Conservation (phyloP, 2,113 vertebrate species). For the Periophthalmus modestus region DNA sequence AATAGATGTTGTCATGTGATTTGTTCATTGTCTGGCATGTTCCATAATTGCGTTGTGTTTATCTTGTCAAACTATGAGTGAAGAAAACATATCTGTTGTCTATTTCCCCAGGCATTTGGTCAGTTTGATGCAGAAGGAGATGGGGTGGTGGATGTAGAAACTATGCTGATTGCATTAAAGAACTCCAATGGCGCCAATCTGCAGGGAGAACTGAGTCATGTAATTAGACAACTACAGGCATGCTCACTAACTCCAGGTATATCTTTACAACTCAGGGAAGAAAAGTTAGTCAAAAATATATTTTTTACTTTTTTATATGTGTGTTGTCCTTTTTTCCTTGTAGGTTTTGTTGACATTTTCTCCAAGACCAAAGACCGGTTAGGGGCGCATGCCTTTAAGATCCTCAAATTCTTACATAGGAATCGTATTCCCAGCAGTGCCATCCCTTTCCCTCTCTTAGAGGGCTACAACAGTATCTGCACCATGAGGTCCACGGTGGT, state of each 20-base stretch:
- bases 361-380: slow-evolving; percentile 91
- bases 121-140: slow-evolving; percentile 97
- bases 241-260: slow-evolving; percentile 96
- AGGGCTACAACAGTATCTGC: slow-evolving; percentile 93
- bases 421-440: slow-evolving; percentile 89
- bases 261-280: slow-evolving; percentile 21
- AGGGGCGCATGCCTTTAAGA: slow-evolving; percentile 86
- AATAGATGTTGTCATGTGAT: slow-evolving; percentile 19
- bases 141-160: slow-evolving; percentile 92
- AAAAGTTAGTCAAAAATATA: neutral
- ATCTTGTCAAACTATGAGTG: neutral
- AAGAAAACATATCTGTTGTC: slow-evolving; percentile 11
- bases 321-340: neutral
- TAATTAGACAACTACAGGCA: slow-evolving; percentile 93
- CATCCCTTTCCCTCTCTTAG: slow-evolving; percentile 90
- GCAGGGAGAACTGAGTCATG: slow-evolving; percentile 92
- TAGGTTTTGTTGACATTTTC: slow-evolving; percentile 97
- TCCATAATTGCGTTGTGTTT: neutral
- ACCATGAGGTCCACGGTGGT: slow-evolving; percentile 92
- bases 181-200: slow-evolving; percentile 94
- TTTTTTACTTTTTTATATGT: neutral
- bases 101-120: slow-evolving; percentile 85
- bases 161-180: slow-evolving; percentile 90
- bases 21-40: neutral
- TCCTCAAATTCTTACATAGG: slow-evolving; percentile 90